Base-by-base conservation (phyloP, 2,888 invertebrate genomes). In the Trimorus sp. region DNA sequence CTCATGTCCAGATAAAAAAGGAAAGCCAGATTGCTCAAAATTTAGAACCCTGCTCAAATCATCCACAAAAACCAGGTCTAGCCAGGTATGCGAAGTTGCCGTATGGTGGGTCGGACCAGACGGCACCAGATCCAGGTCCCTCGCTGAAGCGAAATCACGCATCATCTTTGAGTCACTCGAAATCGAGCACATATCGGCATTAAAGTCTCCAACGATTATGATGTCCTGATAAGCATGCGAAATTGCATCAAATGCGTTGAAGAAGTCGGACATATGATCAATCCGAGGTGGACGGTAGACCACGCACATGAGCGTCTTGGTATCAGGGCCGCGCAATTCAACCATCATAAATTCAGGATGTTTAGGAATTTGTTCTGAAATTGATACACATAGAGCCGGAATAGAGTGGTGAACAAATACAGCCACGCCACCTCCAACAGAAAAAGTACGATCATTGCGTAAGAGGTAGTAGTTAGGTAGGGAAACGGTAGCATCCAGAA, bases 81-180 rank as follows among this genome's bases (percentile, higher is more conserved):
- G 60, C 45, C 49, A 51, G 1, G 63, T 63, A 15, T 49, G 15
- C 0, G 63, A 49, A 0, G 38, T 14, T 0, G 37, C 36, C 0
- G 63, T 51, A 11, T 63, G 63, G 45, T 63, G 63, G 12, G 63
- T 63, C 2, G 63, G 51, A 5, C n/a, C 15, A 7, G 63, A 63
- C 2, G 49, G 63, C 4, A 63, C 38, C 1, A 60, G 14, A 4
- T 15, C 7, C 7, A 60, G 45, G 9, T 45, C 45, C 9, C 12
- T n/a, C 11, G 9, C 42, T n/a, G n/a, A n/a, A n/a, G n/a, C n/a
- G 12, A 14, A 60, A n/a, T n/a, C n/a, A n/a, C n/a, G n/a, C n/a
- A n/a, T n/a, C n/a, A n/a, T n/a, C n/a, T n/a, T n/a, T n/a, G n/a
- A n/a, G n/a, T n/a, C n/a, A n/a, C n/a, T n/a, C n/a, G n/a, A n/a